Percentiles rank a stretch among this genome's conserved stretches.
Conservation (phyloP, 1,140 invertebrate genomes). For the Diprion similis region DNA sequence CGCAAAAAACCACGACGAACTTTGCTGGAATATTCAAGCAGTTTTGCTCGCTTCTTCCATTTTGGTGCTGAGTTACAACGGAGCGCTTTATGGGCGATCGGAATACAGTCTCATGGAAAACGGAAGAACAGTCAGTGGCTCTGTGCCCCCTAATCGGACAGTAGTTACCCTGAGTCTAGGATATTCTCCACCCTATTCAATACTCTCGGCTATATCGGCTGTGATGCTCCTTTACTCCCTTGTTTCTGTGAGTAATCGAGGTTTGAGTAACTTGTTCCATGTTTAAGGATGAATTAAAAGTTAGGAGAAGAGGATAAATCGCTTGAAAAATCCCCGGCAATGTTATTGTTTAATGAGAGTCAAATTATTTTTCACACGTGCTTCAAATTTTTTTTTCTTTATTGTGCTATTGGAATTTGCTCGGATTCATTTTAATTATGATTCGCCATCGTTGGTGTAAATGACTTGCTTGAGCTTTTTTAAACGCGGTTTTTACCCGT, state of each 20-base stretch:
- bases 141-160: slow-evolving; percentile 30
- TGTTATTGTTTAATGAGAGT: too few species aligned
- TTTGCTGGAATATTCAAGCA: not conserved
- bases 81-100: slow-evolving; percentile 32
- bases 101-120: slow-evolving; percentile 43
- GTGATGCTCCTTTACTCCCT: slow-evolving; percentile 45
- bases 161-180: slow-evolving; percentile 40
- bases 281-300: not conserved
- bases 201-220: slow-evolving; percentile 29
- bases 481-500: too few species aligned
- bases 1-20: not conserved
- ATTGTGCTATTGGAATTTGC: too few species aligned
- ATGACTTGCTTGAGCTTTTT: too few species aligned
- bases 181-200: slow-evolving; percentile 36
- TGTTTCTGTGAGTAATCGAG: slow-evolving; percentile 33
- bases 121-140: slow-evolving; percentile 34
- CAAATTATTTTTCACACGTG: too few species aligned
- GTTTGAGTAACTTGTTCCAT: slow-evolving; percentile 4
- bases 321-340: too few species aligned
- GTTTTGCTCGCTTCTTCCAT: slow-evolving; percentile 30
- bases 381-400: too few species aligned
- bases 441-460: too few species aligned
- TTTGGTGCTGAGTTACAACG: slow-evolving; percentile 38
- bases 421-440: too few species aligned
- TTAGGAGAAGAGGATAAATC: not conserved